Evolutionary conservation across 2,797 vertebrate genomes (phyloP).

Genomic region (Neosalanx taihuensis): DNA sequence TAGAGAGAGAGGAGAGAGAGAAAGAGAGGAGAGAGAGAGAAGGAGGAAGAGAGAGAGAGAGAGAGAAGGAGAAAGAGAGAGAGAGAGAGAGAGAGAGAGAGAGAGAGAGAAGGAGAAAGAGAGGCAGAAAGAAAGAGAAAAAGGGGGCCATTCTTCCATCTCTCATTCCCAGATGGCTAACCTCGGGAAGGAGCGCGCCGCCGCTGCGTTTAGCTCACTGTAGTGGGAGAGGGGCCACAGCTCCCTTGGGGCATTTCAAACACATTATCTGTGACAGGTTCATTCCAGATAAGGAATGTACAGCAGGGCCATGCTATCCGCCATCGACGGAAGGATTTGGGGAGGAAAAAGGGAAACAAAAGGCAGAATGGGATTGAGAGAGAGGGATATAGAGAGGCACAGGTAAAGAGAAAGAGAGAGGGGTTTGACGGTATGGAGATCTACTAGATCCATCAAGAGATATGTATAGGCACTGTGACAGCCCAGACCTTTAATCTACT

Average conservation of each 20-base stretch:
- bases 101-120: neutral
- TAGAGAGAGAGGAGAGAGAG: neutral
- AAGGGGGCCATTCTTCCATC: neutral
- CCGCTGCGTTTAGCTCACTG: constrained; percentile 41
- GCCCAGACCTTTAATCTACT: constrained; percentile 20
- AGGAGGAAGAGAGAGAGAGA: neutral
- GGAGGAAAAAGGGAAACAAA: neutral
- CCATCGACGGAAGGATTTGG: constrained; percentile 2
- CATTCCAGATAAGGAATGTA: constrained; percentile 80
- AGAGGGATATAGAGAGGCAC: constrained; percentile 20
- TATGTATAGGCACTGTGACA: neutral
- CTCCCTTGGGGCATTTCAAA: constrained; percentile 71
- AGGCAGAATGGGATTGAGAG: neutral
- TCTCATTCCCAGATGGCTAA: constrained; percentile 34
- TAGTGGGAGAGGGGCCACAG: constrained; percentile 71
- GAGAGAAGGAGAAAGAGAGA: neutral
- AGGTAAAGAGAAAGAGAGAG: constrained; percentile 18
- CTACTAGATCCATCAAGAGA: constrained; percentile 20
- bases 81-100: constrained; percentile 8
- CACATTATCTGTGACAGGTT: constrained; percentile 79
- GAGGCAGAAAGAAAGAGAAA: constrained; percentile 9
- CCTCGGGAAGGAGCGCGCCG: constrained; percentile 26
- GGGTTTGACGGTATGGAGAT: constrained; percentile 11
- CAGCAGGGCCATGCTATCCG: constrained; percentile 57
- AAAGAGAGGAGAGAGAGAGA: neutral